These are phyloP conservation scores for Stegostoma tigrinum DNA, from an alignment of 2,113 vertebrate species.

Conservation along the genomic window DNA sequence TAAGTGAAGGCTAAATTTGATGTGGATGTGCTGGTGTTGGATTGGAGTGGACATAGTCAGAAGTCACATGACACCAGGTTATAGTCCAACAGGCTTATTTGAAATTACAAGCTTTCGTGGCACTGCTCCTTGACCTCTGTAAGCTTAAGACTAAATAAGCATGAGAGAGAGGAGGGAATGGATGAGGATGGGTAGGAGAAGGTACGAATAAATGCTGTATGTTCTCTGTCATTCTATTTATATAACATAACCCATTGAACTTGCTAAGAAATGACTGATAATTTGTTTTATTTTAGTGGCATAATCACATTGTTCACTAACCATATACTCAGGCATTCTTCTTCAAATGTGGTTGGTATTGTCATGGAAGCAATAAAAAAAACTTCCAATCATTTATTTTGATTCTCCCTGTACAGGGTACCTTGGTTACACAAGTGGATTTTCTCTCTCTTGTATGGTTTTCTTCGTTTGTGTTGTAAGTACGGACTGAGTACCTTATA, in stretches of 20 bases:
- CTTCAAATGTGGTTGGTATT: not conserved
- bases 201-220: not conserved
- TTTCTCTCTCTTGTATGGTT: slow-evolving; percentile 93
- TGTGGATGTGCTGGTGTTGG: no score
- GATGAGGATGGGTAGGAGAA: not conserved
- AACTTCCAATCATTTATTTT: not conserved
- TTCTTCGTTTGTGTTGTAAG: slow-evolving; percentile 91
- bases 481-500: slow-evolving; percentile 40
- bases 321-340: not conserved
- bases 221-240: not conserved
- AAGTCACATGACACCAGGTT: no score
- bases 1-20: not conserved
- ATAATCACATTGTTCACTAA: not conserved
- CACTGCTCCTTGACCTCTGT: no score
- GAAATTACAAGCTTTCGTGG: no score
- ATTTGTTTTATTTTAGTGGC: not conserved
- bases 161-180: not conserved
- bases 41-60: no score
- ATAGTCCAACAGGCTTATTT: no score
- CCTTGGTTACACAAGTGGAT: slow-evolving; percentile 92
- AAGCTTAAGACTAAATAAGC: not conserved
- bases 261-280: not conserved
- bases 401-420: slow-evolving; percentile 67
- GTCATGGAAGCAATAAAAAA: not conserved
- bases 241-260: not conserved